Evolutionary conservation across 1,140 invertebrate species (phyloP).

Genomic region (Propsilocerus akamusi): DNA sequence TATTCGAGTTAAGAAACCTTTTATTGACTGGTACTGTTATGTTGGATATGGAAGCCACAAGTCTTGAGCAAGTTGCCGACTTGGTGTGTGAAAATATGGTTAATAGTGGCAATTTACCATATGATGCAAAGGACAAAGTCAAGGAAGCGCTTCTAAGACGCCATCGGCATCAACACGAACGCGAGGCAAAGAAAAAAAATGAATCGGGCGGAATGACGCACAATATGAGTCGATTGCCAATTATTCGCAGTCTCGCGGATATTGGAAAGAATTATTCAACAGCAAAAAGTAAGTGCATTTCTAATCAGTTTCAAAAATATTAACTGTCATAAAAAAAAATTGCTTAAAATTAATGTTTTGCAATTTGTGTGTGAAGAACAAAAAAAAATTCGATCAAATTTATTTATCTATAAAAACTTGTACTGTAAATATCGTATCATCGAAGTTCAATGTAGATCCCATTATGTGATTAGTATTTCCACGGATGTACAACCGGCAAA

Average conservation of each 20-base stretch:
- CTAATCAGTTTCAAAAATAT: not conserved
- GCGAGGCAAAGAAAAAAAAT: conserved; percentile 42
- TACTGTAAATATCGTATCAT: too few relatives aligned
- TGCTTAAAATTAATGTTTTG: too few relatives aligned
- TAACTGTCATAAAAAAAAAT: not conserved
- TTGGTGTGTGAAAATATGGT: conserved; percentile 84
- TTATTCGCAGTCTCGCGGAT: conserved; percentile 90
- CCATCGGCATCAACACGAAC: conserved; percentile 90
- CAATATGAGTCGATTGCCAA: conserved; percentile 67
- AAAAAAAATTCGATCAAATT: too few relatives aligned
- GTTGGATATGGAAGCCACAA: conserved; percentile 74
- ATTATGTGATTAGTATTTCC: too few relatives aligned
- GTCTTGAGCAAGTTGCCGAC: conserved; percentile 75
- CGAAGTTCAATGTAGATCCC: too few relatives aligned
- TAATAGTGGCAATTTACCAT: conserved; percentile 50
- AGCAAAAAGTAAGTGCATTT: conserved; percentile 68
- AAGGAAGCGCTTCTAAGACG: conserved; percentile 73
- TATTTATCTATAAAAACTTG: too few relatives aligned
- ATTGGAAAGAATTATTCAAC: conserved; percentile 92
- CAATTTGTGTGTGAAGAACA: too few relatives aligned
- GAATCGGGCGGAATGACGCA: conserved; percentile 27
- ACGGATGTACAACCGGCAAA: too few relatives aligned
- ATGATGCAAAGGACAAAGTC: conserved; percentile 60
- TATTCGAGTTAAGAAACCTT: conserved; percentile 74
- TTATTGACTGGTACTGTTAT: conserved; percentile 79